Base-by-base conservation (phyloP, 1,140 invertebrate genomes). In the Macrotrachela quadricornifera region DNA sequence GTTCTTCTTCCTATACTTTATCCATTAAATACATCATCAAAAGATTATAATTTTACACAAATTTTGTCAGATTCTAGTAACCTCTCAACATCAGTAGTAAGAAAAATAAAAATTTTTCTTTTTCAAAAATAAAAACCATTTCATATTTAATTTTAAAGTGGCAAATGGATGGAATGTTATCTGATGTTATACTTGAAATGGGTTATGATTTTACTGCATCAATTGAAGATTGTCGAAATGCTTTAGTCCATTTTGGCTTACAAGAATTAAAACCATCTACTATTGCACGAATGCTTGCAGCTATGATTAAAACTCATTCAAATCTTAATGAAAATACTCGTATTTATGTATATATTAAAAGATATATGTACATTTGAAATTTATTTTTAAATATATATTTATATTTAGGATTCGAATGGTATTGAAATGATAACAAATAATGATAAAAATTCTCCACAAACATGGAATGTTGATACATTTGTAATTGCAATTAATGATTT, bases 381-480 rank as follows among this genome's bases (percentile, higher is more conserved):
- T 30, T 30, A 2, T 30, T 30, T 30, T 8, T n/a, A n/a, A n/a
- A 30, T 30, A 30, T 30, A 2, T 30, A 30, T 30, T 30, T 4
- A 30, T 4, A 30, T 30, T 8, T 30, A 30, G 21, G 21, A 30
- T 30, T 2, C 3, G 8, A 78, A 75, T 49, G 79, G 78, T 16
- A 64, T 84, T 45, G 79, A 53, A 10, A 10, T 15, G 16, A 49
- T 63, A 54, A 66, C 65, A 18, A 68, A 66, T 48, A 51, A 56
- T 41, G 66, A 73, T 21, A 58, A 59, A 15, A 61, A 60, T 46
- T 65, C 66, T 54, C 69, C 71, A 52, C 74, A 71, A n/a, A 77
- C 81, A 3, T 95, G 87, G 87, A 91, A 90, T 71, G 76, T 86
- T 12, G 87, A 94, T 63, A 75, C 86, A 46, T 91, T 92, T 67